Evolutionary conservation across 2,888 invertebrate genomes (phyloP), one percentile per base, ranked within the genome.

Genomic region (Drosophila paracracens): DNA sequence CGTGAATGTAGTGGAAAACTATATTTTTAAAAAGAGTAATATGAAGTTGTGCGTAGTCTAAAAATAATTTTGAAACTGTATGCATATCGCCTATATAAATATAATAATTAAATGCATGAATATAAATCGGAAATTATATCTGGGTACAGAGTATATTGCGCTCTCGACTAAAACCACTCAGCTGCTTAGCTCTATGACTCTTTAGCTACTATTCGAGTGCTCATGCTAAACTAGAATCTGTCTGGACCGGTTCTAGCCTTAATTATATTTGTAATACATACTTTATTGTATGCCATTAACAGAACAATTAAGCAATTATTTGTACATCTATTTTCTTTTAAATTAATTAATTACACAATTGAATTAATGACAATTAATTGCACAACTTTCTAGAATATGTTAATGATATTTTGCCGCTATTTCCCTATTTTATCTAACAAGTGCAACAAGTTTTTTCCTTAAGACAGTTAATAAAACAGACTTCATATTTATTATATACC

Each of bases 401-500:
- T n/a, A 10, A 4, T 10, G n/a, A 4, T 21, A 21, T 21, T 21
- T 5, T 11, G 11, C 11, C 1, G 11, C 0, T 21, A 43, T 13
- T 21, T 40, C 21, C 10, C 40, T 31, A 16, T 11, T 25, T 46
- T 31, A 6, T 29, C n/a, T 8, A 57, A 27, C 2, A 40, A 18
- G n/a, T 18, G 51, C 58, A 69, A 69, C 69, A 69, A 69, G 51
- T 69, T 46, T 18, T 35, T 29, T 31, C 16, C 31, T 27, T 16
- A 16, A 27, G n/a, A 27, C n/a, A 60, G 70, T 31, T 56, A 31
- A 40, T 51, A 36, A 43, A 29, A 51, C 3, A n/a, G 8, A 38
- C n/a, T 38, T 36, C 7, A 36, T 27, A 21, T 35, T 54, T 29
- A 27, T 18, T 27, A 7, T n/a, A 11, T 10, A 65, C n/a, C 51